phyloP scores from a whole-genome alignment of 1,140 invertebrate species.

The Matsumurasca onukii region DNA sequence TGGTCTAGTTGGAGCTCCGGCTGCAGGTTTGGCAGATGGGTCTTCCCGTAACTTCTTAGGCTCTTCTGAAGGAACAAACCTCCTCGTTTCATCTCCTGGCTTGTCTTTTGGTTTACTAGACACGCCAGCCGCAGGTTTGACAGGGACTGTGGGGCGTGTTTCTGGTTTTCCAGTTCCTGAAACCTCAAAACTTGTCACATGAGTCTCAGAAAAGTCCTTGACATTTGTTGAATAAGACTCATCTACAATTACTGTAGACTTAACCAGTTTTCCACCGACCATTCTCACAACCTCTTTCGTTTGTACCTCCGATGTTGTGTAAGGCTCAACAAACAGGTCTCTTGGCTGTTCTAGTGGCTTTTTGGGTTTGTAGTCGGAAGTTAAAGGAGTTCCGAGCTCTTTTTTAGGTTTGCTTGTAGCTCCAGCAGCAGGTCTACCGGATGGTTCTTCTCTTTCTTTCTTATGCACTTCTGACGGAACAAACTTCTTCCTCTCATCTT shows the following conservation, averaged over 20 bases:
- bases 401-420: not conserved
- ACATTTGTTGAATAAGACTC: constrained; percentile 8
- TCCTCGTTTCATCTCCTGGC: not conserved
- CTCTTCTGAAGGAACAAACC: not conserved
- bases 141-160: constrained; percentile 5
- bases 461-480: not conserved
- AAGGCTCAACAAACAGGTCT: constrained; percentile 4
- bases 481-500: too few relatives aligned
- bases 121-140: not conserved
- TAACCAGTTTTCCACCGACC: constrained; percentile 38
- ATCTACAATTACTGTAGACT: constrained; percentile 21
- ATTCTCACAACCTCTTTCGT: constrained; percentile 32
- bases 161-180: constrained; percentile 2
- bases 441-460: not conserved
- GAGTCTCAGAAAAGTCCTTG: constrained; percentile 2
- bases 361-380: not conserved
- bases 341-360: constrained; percentile 3
- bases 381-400: not conserved
- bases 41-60: not conserved
- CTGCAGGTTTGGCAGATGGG: constrained; percentile 7
- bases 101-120: not conserved
- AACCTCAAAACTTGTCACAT: not conserved
- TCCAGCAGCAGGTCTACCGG: not conserved
- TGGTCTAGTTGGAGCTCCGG: not conserved
- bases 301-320: not conserved